A percentile compares a stretch with the other conserved stretches of the same genome.
Evolutionary conservation across 2,113 vertebrate genomes (phyloP).

Genomic region (Petromus typicus): DNA sequence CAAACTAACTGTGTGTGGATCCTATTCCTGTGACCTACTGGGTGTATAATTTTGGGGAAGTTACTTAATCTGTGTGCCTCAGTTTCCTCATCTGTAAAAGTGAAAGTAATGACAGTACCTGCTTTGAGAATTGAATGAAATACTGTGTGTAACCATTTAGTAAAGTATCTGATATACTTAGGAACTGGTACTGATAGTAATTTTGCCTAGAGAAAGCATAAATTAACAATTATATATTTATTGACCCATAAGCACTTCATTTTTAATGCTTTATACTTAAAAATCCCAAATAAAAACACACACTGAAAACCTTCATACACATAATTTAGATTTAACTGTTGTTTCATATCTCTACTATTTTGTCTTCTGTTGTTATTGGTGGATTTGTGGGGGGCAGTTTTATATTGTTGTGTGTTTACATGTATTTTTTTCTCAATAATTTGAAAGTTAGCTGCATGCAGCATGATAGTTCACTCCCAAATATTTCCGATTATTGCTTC

Average conservation of each 20-base stretch:
- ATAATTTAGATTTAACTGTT: neutral
- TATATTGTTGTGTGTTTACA: neutral
- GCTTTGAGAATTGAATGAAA: neutral
- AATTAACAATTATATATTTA: neutral
- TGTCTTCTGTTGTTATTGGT: constrained; percentile 1
- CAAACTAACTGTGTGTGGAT: neutral
- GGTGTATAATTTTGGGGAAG: neutral
- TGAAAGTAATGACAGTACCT: neutral
- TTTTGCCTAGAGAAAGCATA: constrained; percentile 26
- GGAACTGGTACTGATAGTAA: neutral
- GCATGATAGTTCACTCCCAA: neutral
- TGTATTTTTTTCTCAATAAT: constrained; percentile 3
- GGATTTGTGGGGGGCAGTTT: neutral
- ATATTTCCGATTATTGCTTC: neutral
- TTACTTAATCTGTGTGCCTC: neutral
- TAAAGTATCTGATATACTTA: neutral
- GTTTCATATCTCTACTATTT: constrained; percentile 15
- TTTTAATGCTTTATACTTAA: constrained; percentile 31
- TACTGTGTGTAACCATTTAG: neutral
- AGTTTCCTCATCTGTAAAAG: constrained; percentile 31
- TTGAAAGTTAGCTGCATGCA: constrained; percentile 28
- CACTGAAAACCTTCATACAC: neutral
- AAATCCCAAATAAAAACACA: constrained; percentile 20
- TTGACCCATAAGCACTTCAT: neutral
- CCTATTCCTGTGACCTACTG: neutral